Conservation (phyloP, 2,888 invertebrate species). For the Tiliacea aurago region DNA sequence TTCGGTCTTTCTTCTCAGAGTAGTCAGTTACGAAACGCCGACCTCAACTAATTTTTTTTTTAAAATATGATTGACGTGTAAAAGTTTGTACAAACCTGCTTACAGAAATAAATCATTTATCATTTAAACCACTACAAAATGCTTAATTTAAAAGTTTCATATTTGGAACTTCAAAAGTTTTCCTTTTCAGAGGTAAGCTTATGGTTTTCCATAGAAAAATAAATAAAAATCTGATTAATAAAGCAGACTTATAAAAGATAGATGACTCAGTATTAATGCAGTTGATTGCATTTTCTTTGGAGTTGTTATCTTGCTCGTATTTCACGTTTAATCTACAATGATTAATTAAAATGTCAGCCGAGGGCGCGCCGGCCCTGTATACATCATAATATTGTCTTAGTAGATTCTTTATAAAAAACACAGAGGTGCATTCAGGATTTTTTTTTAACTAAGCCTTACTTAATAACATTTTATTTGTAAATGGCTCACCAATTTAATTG, state of each 20-base stretch:
- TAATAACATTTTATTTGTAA: no score
- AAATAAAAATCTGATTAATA: constrained; percentile 41
- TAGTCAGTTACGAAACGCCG: no score
- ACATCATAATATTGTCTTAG: constrained; percentile 84
- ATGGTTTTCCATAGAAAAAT: neutral
- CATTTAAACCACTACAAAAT: no score
- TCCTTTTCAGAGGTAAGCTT: neutral
- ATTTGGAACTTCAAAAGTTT: neutral
- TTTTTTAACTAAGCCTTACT: no score
- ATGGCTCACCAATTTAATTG: no score
- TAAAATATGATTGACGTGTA: no score
- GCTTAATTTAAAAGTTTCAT: neutral
- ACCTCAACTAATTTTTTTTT: no score
- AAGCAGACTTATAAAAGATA: constrained; percentile 42
- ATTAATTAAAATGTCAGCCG: constrained; percentile 85
- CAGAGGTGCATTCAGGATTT: constrained; percentile 73
- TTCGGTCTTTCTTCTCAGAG: no score
- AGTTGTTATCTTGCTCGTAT: constrained; percentile 79
- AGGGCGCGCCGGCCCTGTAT: constrained; percentile 78
- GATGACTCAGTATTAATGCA: constrained; percentile 55
- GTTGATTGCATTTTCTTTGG: constrained; percentile 65
- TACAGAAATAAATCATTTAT: no score
- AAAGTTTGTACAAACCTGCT: no score
- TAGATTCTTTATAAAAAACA: constrained; percentile 71
- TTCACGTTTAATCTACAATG: constrained; percentile 87